These are phyloP conservation scores for Acrocephalus scirpaceus DNA, from an alignment of 2,797 vertebrate species.

Conservation along the genomic window DNA sequence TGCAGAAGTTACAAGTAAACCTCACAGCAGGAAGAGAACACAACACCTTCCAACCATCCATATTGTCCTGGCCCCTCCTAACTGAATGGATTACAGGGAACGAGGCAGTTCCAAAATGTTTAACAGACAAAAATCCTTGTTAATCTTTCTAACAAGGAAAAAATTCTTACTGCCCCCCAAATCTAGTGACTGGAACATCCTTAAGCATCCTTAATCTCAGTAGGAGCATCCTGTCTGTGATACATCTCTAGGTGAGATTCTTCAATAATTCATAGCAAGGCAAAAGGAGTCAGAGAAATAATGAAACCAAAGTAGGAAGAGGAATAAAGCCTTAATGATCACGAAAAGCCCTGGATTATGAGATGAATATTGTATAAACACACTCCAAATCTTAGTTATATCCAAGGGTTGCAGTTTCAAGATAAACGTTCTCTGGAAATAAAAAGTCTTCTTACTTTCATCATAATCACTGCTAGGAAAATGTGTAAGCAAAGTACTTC, in stretches of 20 bases:
- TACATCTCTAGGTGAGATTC: neutral
- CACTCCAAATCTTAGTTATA: neutral
- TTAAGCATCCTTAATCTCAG: neutral
- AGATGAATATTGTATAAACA: neutral
- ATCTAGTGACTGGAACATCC: neutral
- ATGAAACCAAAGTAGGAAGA: neutral
- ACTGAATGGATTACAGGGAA: neutral
- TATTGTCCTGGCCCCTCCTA: neutral
- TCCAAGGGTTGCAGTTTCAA: neutral
- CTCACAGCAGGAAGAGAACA: neutral
- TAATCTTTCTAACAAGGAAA: neutral
- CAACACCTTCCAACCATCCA: neutral
- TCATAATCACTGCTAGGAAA: neutral
- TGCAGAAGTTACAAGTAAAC: neutral
- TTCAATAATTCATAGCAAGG: neutral
- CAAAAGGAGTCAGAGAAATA: neutral
- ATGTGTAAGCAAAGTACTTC: neutral
- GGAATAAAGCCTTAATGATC: neutral
- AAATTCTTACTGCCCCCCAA: neutral
- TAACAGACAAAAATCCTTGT: neutral
- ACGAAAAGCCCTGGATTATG: neutral
- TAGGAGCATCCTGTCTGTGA: neutral
- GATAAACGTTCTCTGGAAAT: neutral
- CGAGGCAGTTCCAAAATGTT: neutral
- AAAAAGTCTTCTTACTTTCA: neutral